Conservation (phyloP, 2,888 invertebrate genomes). For the Sturmia bella region DNA sequence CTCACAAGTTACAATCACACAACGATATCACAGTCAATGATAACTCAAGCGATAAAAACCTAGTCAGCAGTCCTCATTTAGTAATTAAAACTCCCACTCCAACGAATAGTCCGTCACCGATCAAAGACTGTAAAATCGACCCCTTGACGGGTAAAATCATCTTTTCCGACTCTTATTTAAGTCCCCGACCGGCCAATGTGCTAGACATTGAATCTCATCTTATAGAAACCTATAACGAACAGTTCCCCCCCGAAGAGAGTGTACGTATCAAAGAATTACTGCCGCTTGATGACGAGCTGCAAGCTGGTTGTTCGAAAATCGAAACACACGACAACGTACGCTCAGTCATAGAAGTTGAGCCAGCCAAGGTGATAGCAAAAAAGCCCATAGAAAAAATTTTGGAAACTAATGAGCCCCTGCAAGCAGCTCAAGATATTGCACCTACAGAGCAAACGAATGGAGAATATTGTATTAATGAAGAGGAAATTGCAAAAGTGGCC, state of each 20-base stretch:
- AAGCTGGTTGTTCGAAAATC: constrained; percentile 77
- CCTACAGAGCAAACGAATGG: constrained; percentile 49
- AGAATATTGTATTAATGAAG: constrained; percentile 56
- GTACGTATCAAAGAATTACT: constrained; percentile 79
- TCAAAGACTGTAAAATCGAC: constrained; percentile 63
- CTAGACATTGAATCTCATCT: constrained; percentile 81
- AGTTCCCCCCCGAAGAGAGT: constrained; percentile 74
- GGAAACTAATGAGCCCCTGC: constrained; percentile 49
- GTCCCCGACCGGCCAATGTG: constrained; percentile 69
- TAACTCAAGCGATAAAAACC: constrained; percentile 71
- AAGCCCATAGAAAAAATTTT: constrained; percentile 74
- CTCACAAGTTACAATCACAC: constrained; percentile 54
- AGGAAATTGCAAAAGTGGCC: constrained; percentile 43
- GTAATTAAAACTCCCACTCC: constrained; percentile 65
- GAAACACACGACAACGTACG: constrained; percentile 75
- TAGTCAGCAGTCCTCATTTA: constrained; percentile 74
- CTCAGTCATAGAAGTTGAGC: constrained; percentile 79
- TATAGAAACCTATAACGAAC: constrained; percentile 79
- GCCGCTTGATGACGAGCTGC: constrained; percentile 78
- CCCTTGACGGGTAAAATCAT: constrained; percentile 31
- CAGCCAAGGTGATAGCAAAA: constrained; percentile 76
- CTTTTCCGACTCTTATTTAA: constrained; percentile 21
- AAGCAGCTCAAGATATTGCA: constrained; percentile 48
- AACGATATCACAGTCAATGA: constrained; percentile 62
- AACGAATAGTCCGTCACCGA: constrained; percentile 37